Conservation (phyloP, 2,888 invertebrate species). For the Yponomeuta malinellus region DNA sequence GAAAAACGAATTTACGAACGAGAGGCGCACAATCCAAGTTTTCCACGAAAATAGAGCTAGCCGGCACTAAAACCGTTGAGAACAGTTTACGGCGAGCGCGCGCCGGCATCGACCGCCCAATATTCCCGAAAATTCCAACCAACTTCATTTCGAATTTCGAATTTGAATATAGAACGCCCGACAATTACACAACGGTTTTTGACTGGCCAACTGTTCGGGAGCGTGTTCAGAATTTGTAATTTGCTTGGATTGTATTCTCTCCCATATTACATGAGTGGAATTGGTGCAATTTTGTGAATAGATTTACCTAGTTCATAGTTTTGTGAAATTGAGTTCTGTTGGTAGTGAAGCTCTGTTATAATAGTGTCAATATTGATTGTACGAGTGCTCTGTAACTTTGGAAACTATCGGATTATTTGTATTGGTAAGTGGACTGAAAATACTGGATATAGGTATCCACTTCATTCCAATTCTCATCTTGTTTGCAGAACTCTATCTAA, state of each 20-base stretch:
- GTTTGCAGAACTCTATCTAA: too few species aligned
- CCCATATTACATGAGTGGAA: not conserved
- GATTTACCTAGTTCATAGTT: not conserved
- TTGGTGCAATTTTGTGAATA: not conserved
- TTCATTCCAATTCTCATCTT: not conserved
- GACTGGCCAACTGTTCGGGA: constrained; percentile 8
- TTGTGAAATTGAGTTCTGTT: not conserved
- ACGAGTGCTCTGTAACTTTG: not conserved
- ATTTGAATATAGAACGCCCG: constrained; percentile 28
- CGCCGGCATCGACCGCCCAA: constrained; percentile 35
- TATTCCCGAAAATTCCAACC: constrained; percentile 29
- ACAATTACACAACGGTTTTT: constrained; percentile 23
- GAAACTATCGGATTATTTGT: not conserved
- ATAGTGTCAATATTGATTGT: not conserved
- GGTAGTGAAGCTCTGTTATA: not conserved
- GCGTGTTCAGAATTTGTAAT: not conserved
- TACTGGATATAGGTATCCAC: not conserved
- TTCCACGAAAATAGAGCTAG: not conserved
- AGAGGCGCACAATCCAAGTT: not conserved
- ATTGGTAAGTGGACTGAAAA: not conserved
- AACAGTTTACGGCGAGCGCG: constrained; percentile 27
- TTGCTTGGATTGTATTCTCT: not conserved
- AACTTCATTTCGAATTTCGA: constrained; percentile 18
- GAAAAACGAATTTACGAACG: not conserved
- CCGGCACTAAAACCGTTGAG: not conserved